Percentiles rank a stretch among this genome's conserved stretches.
These are phyloP conservation scores for Tenodera sinensis DNA, from an alignment of 2,888 invertebrate species.

Conservation along the genomic window DNA sequence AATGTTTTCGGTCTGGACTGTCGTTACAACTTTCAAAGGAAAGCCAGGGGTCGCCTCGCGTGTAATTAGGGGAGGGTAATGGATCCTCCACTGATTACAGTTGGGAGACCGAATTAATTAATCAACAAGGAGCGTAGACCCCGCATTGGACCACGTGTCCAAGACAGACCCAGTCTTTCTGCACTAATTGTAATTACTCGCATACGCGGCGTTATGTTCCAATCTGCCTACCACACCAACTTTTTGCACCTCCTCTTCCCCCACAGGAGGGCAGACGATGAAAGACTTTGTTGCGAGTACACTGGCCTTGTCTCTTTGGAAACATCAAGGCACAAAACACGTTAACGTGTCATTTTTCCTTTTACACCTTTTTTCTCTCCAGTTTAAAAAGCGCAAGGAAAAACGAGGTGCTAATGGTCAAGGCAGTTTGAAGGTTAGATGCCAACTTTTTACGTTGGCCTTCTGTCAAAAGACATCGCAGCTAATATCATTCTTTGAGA, in stretches of 20 bases:
- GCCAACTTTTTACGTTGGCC: no score
- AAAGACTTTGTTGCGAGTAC: background rate
- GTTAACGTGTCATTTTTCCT: background rate
- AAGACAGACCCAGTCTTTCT: background rate
- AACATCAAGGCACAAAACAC: background rate
- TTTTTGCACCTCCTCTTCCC: background rate
- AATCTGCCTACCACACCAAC: background rate
- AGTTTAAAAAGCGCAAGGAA: no score
- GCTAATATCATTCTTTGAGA: no score
- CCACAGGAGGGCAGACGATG: background rate
- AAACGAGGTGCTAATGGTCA: no score
- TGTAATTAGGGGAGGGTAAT: background rate
- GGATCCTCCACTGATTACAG: background rate
- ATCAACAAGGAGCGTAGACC: background rate
- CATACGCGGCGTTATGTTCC: background rate
- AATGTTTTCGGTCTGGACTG: no score
- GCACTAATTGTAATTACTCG: background rate
- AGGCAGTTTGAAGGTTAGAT: no score
- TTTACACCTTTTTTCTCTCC: background rate
- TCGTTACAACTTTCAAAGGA: background rate
- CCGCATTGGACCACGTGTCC: background rate
- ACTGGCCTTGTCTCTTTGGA: background rate
- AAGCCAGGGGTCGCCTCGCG: background rate
- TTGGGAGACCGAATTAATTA: conserved; percentile 13
- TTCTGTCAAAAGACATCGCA: no score